These are phyloP conservation scores for Macquaria australasica DNA, from an alignment of 2,113 vertebrate species.

Conservation along the genomic window DNA sequence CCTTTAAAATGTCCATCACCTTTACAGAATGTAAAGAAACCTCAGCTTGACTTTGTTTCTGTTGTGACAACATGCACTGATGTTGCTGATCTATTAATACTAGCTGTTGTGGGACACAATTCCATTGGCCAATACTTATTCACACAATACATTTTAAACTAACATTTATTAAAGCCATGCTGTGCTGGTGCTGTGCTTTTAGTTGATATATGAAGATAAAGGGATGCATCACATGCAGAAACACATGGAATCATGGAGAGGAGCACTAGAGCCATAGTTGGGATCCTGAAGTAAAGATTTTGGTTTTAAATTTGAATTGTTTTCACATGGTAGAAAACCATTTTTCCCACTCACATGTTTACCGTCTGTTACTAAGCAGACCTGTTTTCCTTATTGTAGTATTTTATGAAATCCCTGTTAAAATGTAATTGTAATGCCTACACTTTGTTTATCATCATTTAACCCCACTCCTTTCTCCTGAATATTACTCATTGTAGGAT, in stretches of 20 bases:
- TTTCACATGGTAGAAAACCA: too few relatives aligned
- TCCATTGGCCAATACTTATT: not conserved
- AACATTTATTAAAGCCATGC: too few relatives aligned
- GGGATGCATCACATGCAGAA: not conserved
- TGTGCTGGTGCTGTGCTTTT: too few relatives aligned
- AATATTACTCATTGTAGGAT: not conserved
- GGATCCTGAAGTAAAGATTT: too few relatives aligned
- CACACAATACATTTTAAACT: not conserved
- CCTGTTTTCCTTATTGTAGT: not conserved
- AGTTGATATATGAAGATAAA: not conserved
- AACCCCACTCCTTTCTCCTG: too few relatives aligned
- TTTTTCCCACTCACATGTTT: too few relatives aligned
- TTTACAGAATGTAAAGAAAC: not conserved
- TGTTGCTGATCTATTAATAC: not conserved
- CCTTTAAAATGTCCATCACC: not conserved
- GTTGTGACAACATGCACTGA: not conserved
- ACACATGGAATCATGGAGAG: not conserved
- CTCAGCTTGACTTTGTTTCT: not conserved
- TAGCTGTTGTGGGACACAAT: not conserved
- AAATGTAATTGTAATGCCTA: not conserved
- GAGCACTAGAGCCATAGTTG: too few relatives aligned
- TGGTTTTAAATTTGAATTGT: too few relatives aligned
- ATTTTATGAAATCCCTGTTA: not conserved
- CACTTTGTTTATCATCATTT: not conserved
- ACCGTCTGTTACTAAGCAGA: too few relatives aligned